These are phyloP conservation scores for Heteromyza rotundicornis DNA, from an alignment of 2,888 invertebrate genomes.

Conservation along the genomic window DNA sequence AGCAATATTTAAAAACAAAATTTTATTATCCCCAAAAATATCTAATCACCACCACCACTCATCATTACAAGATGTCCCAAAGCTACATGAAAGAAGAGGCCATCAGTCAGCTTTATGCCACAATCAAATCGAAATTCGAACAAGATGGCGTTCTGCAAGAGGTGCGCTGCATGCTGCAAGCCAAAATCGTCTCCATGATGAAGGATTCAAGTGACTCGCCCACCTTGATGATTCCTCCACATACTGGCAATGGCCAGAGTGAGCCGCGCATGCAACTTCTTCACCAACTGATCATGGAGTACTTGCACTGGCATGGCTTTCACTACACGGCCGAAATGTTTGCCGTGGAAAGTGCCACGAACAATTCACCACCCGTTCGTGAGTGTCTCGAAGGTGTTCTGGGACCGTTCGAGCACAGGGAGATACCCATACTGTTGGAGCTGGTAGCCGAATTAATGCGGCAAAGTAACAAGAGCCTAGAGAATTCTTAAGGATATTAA, in stretches of 20 bases:
- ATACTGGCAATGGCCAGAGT: neutral
- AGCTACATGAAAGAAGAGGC: slow-evolving; percentile 33
- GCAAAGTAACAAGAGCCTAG: too few relatives aligned
- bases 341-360: slow-evolving; percentile 48
- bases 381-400: slow-evolving; percentile 40
- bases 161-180: slow-evolving; percentile 49
- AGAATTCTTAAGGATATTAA: too few relatives aligned
- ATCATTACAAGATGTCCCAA: slow-evolving; percentile 27
- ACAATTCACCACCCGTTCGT: slow-evolving; percentile 35
- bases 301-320: slow-evolving; percentile 56
- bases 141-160: slow-evolving; percentile 44
- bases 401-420: slow-evolving; percentile 35
- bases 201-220: slow-evolving; percentile 33
- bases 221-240: neutral
- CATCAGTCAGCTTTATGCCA: slow-evolving; percentile 37
- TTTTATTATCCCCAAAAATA: too few relatives aligned
- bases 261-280: slow-evolving; percentile 38
- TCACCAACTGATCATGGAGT: slow-evolving; percentile 59
- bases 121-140: slow-evolving; percentile 44
- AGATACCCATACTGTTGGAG: slow-evolving; percentile 52
- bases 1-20: too few relatives aligned
- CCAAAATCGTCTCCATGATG: slow-evolving; percentile 48
- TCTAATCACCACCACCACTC: too few relatives aligned
- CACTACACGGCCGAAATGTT: slow-evolving; percentile 58
- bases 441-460: slow-evolving; percentile 35